Percentiles rank a stretch among this genome's conserved stretches.
Evolutionary conservation across 1,140 invertebrate genomes (phyloP).

Genomic region (Nebria ingens): DNA sequence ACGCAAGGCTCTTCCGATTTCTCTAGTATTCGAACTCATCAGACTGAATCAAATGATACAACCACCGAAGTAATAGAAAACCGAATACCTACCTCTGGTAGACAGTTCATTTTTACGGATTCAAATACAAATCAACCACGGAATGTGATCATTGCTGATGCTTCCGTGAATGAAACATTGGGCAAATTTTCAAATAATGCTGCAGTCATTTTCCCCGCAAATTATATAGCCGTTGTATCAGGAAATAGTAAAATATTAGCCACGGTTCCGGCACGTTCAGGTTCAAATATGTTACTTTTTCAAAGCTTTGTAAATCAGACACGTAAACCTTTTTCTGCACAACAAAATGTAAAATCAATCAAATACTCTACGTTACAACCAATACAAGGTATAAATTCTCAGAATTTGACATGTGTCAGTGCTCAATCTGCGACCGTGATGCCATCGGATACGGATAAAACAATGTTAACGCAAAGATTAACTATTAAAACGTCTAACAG

Average conservation of each 20-base stretch:
- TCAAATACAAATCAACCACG: conserved; percentile 29
- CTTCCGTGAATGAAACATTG: conserved; percentile 40
- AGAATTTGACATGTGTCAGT: conserved; percentile 25
- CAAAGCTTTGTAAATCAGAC: conserved; percentile 43
- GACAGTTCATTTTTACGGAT: conserved; percentile 28
- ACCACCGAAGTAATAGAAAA: conserved; percentile 14
- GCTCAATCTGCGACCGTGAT: conserved; percentile 28
- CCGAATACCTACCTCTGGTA: conserved; percentile 20
- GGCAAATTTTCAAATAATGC: conserved; percentile 41
- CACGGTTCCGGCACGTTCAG: conserved; percentile 46
- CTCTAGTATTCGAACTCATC: conserved; percentile 13
- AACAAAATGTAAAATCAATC: conserved; percentile 38
- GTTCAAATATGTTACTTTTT: conserved; percentile 41
- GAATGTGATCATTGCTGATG: conserved; percentile 46
- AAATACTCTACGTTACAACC: conserved; percentile 38
- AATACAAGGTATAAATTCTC: conserved; percentile 33
- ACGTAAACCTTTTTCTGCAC: conserved; percentile 34
- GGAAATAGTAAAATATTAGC: conserved; percentile 53
- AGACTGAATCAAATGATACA: conserved; percentile 28
- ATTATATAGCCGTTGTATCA: conserved; percentile 60
- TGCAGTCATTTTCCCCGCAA: conserved; percentile 53
- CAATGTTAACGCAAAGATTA: conserved; percentile 28
- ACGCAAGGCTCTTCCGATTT: conserved; percentile 6
- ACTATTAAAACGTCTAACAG: conserved; percentile 25
- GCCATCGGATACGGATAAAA: conserved; percentile 24